Base-by-base conservation (phyloP, 2,113 vertebrate genomes). In the Myiozetetes cayanensis region DNA sequence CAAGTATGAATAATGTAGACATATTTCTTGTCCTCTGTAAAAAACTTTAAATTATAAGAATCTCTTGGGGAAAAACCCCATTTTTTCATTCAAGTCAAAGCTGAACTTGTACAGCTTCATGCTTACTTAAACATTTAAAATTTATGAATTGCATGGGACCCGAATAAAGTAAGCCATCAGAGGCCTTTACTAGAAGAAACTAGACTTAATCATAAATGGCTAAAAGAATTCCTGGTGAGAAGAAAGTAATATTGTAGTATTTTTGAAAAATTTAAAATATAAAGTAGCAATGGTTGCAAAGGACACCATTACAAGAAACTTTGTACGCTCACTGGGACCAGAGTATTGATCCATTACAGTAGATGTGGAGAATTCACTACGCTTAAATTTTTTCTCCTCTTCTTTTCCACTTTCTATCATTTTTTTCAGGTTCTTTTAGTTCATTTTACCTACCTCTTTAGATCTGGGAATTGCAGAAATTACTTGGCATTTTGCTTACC, bases 1-100 rank as follows among this genome's bases (percentile, higher is more conserved):
- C 72, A 81, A 87, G 56, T 85, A 92, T 95, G 47, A 95, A 97
- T 93, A 94, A 96, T 84, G 80, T 66, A 92, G 76, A 67, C 14
- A 19, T 93, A 80, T 81, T 94, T 93, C 88, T 81, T 90, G 52
- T 94, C 37, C 79, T 24, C 35, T 81, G 50, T 58, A 81, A 95
- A 91, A 95, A 93, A 52, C 9, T 73, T 94, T 76, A 92, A 88
- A 89, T 86, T 88, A 74, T 41, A 85, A 94, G 44, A 89, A 65
- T 35, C 47, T 84, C 76, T 56, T 20, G 56, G 56, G 50, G 9
- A 0, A 5, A n/a, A n/a, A n/a, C n/a, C n/a, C n/a, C 5, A 44
- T 52, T 96, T 95, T 90, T 91, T 93, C 80, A 93, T 85, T 44
- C 70, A 90, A 88, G 63, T 28, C 3, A 4, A 90, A 93, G 87